Evolutionary conservation across 2,797 vertebrate genomes (phyloP).

Genomic region (Bucorvus abyssinicus): DNA sequence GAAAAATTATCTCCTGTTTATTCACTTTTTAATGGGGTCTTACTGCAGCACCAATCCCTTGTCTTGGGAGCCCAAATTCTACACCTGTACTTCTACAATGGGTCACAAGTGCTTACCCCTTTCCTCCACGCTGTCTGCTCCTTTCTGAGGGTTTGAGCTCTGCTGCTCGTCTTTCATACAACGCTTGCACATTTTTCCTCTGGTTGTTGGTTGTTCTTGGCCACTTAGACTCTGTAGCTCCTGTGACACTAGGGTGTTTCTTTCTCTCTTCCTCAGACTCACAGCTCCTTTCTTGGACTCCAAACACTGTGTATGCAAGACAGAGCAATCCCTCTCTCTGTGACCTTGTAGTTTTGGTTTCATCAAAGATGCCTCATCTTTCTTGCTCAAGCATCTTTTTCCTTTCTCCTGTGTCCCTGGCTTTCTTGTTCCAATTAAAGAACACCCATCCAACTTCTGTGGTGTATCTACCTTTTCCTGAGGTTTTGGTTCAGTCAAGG

Average conservation of each 20-base stretch:
- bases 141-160: background rate
- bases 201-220: background rate
- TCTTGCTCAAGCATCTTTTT: background rate
- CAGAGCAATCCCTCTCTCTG: background rate
- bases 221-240: background rate
- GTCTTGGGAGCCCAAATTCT: background rate
- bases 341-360: background rate
- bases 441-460: background rate
- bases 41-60: background rate
- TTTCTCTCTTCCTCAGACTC: background rate
- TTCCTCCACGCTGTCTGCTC: background rate
- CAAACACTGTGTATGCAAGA: background rate
- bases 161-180: background rate
- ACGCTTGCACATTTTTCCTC: background rate
- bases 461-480: background rate
- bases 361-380: background rate
- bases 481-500: background rate
- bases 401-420: background rate
- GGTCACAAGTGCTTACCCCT: background rate
- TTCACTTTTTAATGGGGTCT: background rate
- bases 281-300: background rate
- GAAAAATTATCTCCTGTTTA: background rate
- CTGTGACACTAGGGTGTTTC: background rate
- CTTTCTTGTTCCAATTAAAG: background rate
- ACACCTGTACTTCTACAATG: background rate